Conservation (phyloP, 2,113 vertebrate genomes). For the Synodontis membranacea region DNA sequence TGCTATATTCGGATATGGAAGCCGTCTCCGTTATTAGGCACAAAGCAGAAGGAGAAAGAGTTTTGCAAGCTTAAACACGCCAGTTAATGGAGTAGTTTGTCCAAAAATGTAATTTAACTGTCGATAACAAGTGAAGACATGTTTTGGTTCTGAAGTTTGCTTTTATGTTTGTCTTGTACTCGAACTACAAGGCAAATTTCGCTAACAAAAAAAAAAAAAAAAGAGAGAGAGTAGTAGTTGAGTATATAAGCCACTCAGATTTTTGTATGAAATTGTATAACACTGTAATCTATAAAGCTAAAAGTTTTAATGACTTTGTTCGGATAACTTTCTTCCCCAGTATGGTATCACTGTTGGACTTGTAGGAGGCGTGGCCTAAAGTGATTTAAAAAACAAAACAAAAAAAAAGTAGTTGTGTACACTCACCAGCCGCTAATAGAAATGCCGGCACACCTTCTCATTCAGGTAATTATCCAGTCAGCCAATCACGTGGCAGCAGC, state of each 20-base stretch:
- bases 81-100: conserved; percentile 46
- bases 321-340: neutral
- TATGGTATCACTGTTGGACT: neutral
- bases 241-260: neutral
- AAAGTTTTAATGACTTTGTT: neutral
- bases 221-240: too few species aligned
- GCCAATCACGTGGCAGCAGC: neutral
- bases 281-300: neutral
- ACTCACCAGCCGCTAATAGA: too few species aligned
- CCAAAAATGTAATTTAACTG: neutral
- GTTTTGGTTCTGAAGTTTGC: neutral
- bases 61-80: conserved; percentile 48
- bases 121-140: neutral
- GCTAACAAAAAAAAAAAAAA: neutral
- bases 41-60: conserved; percentile 28
- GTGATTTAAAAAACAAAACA: neutral
- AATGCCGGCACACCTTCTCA: neutral
- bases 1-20: conserved; percentile 69
- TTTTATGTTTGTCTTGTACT: too few species aligned
- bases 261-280: neutral
- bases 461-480: neutral
- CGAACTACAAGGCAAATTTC: neutral
- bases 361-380: neutral
- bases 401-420: neutral
- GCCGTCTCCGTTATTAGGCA: conserved; percentile 45